Evolutionary conservation across 2,888 invertebrate genomes (phyloP).

Genomic region (Helleia helle): DNA sequence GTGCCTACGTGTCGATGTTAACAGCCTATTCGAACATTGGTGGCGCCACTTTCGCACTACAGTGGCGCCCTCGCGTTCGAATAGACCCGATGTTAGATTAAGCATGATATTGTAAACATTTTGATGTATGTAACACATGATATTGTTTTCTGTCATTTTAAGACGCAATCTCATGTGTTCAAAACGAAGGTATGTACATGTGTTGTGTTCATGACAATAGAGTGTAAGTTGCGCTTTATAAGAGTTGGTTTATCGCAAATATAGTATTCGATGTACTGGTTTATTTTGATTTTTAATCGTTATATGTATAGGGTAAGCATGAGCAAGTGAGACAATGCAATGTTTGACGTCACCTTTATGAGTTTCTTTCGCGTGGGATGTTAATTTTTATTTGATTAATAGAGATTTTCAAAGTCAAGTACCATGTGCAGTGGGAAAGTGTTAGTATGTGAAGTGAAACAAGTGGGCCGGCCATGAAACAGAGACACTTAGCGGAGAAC

Average conservation of each 20-base stretch:
- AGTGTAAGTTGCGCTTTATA: conserved; percentile 18
- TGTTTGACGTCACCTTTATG: conserved; percentile 26
- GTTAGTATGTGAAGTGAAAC: conserved; percentile 57
- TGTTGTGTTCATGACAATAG: conserved; percentile 17
- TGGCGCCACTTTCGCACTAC: not conserved
- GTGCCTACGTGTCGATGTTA: conserved; percentile 32
- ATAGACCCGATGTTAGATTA: conserved; percentile 14
- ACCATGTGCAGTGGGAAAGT: conserved; percentile 49
- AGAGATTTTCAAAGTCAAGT: conserved; percentile 19
- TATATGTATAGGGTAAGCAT: conserved; percentile 19
- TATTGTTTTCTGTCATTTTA: conserved; percentile 11
- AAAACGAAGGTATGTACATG: conserved; percentile 18
- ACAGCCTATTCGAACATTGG: conserved; percentile 10
- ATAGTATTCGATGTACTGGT: conserved; percentile 22
- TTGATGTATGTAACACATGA: conserved; percentile 21
- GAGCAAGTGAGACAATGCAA: conserved; percentile 58
- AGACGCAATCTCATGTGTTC: conserved; percentile 18
- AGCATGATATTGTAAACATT: conserved; percentile 20
- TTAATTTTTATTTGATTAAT: conserved; percentile 14
- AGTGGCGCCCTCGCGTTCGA: conserved; percentile 6
- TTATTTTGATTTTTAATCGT: conserved; percentile 21
- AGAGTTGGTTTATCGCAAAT: conserved; percentile 19
- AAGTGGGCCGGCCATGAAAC: conserved; percentile 71
- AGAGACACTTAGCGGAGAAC: conserved; percentile 48
- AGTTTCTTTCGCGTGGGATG: conserved; percentile 17